A percentile compares a stretch with the other conserved stretches of the same genome.
Evolutionary conservation across 1,140 invertebrate genomes (phyloP).

Genomic region (Leptopilina boulardi): DNA sequence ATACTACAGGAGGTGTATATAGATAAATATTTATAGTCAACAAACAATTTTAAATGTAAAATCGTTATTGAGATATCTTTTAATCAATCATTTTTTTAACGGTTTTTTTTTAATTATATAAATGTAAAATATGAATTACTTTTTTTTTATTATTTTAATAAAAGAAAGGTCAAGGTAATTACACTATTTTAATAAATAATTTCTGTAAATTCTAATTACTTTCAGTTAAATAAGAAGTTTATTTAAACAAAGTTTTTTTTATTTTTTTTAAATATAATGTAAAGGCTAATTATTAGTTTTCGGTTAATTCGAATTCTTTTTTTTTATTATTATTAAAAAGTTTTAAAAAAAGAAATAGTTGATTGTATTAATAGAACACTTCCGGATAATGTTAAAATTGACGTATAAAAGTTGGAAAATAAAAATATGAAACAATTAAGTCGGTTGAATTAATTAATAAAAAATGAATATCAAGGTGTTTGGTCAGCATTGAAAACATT

Average conservation of each 20-base stretch:
- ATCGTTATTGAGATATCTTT: not conserved
- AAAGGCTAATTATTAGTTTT: no score
- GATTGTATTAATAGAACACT: not conserved
- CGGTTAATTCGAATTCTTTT: no score
- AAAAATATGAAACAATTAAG: not conserved
- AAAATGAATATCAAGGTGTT: conserved; percentile 11
- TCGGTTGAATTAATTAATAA: not conserved
- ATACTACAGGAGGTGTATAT: not conserved
- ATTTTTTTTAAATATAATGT: no score
- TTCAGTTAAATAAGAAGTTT: no score
- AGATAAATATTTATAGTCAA: conserved; percentile 5
- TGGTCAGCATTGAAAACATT: conserved; percentile 36
- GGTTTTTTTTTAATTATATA: no score
- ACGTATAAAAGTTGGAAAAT: not conserved
- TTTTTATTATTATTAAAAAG: no score
- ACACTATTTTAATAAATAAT: no score
- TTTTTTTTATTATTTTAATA: not conserved
- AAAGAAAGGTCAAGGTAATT: not conserved
- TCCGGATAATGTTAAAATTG: not conserved
- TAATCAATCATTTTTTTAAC: not conserved
- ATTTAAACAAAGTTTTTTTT: no score
- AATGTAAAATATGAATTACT: not conserved
- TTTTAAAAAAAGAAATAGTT: no score
- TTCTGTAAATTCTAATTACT: no score
- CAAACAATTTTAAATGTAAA: not conserved